Conservation (phyloP, 1,140 invertebrate genomes). For the Ceratina australensis region DNA sequence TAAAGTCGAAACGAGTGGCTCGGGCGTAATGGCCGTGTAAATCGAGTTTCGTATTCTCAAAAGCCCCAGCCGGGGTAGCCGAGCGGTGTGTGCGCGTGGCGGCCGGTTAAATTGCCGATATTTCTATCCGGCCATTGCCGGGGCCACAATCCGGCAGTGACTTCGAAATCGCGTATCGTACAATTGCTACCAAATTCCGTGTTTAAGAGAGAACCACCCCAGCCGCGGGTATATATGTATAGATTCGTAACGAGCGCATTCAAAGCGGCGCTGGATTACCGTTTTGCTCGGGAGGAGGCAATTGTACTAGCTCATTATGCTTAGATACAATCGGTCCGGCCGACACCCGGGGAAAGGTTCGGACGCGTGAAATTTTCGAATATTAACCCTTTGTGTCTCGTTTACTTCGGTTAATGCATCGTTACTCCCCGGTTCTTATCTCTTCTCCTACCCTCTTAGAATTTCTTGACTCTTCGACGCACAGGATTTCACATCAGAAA, state of each 20-base stretch:
- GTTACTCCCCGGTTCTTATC: too few species aligned
- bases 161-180: slow-evolving; percentile 55
- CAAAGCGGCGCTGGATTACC: slow-evolving; percentile 45
- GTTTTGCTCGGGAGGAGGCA: slow-evolving; percentile 44
- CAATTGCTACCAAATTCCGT: slow-evolving; percentile 50
- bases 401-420: slow-evolving; percentile 36
- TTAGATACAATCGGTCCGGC: slow-evolving; percentile 44
- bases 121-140: slow-evolving; percentile 36
- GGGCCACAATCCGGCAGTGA: slow-evolving; percentile 47
- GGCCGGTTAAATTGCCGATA: slow-evolving; percentile 39
- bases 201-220: slow-evolving; percentile 37
- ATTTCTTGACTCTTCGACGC: too few species aligned
- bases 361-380: slow-evolving; percentile 38
- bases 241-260: slow-evolving; percentile 51
- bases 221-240: neutral
- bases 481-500: too few species aligned
- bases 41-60: slow-evolving; percentile 43
- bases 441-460: too few species aligned
- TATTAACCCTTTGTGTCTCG: slow-evolving; percentile 27
- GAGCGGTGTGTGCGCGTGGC: too few species aligned
- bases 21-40: neutral
- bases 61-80: neutral
- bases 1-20: slow-evolving; percentile 17
- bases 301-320: slow-evolving; percentile 52
- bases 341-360: slow-evolving; percentile 6